Evolutionary conservation across 64 coral and sea anemone genomes (phyloP).

Genomic region (Pachyseris speciosa): DNA sequence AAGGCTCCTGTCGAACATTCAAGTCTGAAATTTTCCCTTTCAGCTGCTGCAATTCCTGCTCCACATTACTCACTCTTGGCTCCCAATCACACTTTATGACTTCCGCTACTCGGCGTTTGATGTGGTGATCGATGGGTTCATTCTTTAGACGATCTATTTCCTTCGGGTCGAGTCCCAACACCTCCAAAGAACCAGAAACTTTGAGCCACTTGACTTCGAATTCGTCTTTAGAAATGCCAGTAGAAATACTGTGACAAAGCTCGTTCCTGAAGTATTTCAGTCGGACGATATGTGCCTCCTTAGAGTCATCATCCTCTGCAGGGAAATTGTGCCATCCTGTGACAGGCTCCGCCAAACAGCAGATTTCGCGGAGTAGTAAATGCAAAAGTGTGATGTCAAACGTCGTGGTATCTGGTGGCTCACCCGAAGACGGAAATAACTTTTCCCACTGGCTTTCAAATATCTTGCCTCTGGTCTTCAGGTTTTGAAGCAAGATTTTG

Average conservation of each 20-base stretch:
- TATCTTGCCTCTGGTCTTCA: conserved; percentile 31
- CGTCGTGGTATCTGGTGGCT: conserved; percentile 2
- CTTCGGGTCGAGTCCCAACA: conserved; percentile 27
- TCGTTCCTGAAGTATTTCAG: conserved; percentile 64
- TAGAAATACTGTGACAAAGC: conserved; percentile 33
- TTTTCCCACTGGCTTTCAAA: conserved; percentile 50
- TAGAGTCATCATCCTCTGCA: conserved; percentile 28
- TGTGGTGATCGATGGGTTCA: conserved; percentile 17
- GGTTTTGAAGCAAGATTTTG: background rate
- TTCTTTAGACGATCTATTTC: conserved; percentile 45
- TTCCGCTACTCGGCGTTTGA: background rate
- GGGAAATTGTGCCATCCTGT: conserved; percentile 55
- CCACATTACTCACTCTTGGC: background rate
- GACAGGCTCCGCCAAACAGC: background rate
- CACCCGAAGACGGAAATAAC: conserved; percentile 44
- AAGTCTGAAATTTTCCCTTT: background rate
- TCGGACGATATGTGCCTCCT: conserved; percentile 63
- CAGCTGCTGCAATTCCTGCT: background rate
- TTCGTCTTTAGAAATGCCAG: background rate
- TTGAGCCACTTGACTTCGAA: conserved; percentile 49
- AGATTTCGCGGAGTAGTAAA: conserved; percentile 50
- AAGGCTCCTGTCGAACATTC: background rate
- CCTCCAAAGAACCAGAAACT: conserved; percentile 12
- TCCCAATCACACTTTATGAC: background rate
- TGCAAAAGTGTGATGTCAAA: conserved; percentile 78